Evolutionary conservation across 2,888 invertebrate genomes (phyloP).

Genomic region (Linyphia triangularis): DNA sequence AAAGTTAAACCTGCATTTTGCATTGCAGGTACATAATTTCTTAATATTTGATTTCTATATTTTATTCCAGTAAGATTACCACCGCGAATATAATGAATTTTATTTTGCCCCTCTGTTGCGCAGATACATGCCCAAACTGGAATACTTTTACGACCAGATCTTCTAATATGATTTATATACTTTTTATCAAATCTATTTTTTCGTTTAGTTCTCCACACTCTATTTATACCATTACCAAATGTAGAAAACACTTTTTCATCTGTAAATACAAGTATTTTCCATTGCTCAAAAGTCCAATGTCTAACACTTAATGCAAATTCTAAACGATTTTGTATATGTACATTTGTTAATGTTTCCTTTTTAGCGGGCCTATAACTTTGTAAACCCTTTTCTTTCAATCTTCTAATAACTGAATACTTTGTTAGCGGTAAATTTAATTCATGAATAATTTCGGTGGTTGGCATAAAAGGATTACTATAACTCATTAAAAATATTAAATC

Average conservation of each 20-base stretch:
- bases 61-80: neutral
- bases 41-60: neutral
- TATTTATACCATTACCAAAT: slow-evolving; percentile 2
- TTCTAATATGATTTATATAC: neutral
- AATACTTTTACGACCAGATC: neutral
- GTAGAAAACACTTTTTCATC: slow-evolving; percentile 40
- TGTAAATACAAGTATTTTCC: slow-evolving; percentile 34
- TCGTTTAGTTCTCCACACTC: slow-evolving; percentile 31
- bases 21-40: neutral
- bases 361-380: neutral
- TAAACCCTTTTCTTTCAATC: slow-evolving; percentile 35
- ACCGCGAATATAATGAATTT: neutral
- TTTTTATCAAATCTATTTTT: neutral
- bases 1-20: neutral
- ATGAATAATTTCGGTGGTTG: neutral
- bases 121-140: slow-evolving; percentile 41
- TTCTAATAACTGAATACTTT: slow-evolving; percentile 12
- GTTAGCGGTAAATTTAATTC: neutral
- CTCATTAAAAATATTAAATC: slow-evolving; percentile 12
- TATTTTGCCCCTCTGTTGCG: neutral
- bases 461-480: slow-evolving; percentile 27
- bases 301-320: slow-evolving; percentile 22
- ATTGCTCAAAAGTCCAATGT: neutral
- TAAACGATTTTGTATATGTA: slow-evolving; percentile 13
- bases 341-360: slow-evolving; percentile 14